Percentiles rank a stretch among this genome's conserved stretches.
Conservation (phyloP, 2,113 vertebrate species). For the Hippocampus mohnikei region DNA sequence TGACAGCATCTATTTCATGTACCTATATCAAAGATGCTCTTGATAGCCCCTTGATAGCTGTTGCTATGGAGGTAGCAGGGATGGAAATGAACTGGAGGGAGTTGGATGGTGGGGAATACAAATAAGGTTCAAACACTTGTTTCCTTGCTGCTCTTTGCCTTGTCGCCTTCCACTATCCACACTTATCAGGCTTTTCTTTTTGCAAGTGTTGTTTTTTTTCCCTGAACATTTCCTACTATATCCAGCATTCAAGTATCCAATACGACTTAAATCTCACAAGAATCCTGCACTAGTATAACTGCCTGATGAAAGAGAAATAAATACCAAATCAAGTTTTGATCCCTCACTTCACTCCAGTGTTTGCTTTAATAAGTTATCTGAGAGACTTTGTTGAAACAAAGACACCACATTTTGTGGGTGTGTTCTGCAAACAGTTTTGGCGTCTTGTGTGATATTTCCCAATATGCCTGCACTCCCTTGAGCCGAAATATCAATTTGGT, state of each 20-base stretch:
- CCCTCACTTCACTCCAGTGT: not conserved
- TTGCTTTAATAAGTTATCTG: not conserved
- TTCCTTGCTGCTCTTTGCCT: slow-evolving; percentile 56
- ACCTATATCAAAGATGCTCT: slow-evolving; percentile 83
- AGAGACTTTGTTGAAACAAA: not conserved
- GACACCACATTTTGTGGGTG: not conserved
- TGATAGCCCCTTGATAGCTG: slow-evolving; percentile 83
- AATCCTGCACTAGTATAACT: not conserved
- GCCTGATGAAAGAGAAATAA: not conserved
- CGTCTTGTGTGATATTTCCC: not conserved
- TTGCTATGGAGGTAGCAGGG: slow-evolving; percentile 79
- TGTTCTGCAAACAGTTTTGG: not conserved
- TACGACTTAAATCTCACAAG: not conserved
- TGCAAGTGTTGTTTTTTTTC: slow-evolving; percentile 13
- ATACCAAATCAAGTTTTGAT: not conserved
- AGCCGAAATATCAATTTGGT: not conserved
- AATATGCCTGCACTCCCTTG: not conserved
- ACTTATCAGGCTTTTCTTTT: slow-evolving; percentile 24
- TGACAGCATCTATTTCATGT: slow-evolving; percentile 70
- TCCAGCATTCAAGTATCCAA: not conserved
- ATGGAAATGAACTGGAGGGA: slow-evolving; percentile 89
- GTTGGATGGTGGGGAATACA: slow-evolving; percentile 84
- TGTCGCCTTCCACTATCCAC: slow-evolving; percentile 28
- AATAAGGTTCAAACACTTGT: slow-evolving; percentile 76
- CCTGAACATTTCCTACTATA: slow-evolving; percentile 15